Evolutionary conservation across 2,797 vertebrate genomes (phyloP).

Genomic region (Erithacus rubecula): DNA sequence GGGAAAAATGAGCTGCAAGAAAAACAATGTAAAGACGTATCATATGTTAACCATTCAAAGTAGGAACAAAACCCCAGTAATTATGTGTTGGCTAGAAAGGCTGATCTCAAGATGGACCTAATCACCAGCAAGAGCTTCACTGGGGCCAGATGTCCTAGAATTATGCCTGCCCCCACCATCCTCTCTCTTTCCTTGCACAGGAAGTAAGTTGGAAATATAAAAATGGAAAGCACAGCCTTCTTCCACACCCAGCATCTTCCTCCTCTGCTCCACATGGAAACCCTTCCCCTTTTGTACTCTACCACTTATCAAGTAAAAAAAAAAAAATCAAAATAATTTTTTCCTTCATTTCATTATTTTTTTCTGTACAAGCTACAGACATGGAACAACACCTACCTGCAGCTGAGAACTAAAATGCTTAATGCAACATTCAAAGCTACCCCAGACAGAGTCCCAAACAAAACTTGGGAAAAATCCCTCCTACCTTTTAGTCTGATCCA

Average conservation of each 20-base stretch:
- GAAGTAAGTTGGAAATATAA: background rate
- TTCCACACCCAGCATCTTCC: background rate
- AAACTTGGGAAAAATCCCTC: background rate
- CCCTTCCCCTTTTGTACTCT: fast-evolving
- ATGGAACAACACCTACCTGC: background rate
- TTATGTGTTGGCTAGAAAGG: background rate
- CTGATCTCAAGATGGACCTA: background rate
- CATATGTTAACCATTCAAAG: background rate
- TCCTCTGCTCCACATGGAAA: background rate
- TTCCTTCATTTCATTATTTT: background rate
- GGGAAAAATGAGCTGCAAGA: conserved; percentile 1
- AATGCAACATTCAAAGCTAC: background rate
- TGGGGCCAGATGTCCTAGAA: background rate
- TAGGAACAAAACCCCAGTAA: background rate
- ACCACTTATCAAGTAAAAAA: background rate
- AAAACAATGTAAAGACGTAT: background rate
- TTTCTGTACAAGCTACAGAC: background rate
- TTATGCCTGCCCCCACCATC: background rate
- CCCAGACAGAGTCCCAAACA: background rate
- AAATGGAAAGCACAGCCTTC: background rate
- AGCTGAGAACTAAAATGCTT: background rate
- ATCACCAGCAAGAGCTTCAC: background rate
- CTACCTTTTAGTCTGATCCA: background rate
- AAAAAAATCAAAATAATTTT: background rate
- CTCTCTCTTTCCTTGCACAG: background rate